Base-by-base conservation (phyloP, 2,113 vertebrate genomes). In the Malurus elegans region DNA sequence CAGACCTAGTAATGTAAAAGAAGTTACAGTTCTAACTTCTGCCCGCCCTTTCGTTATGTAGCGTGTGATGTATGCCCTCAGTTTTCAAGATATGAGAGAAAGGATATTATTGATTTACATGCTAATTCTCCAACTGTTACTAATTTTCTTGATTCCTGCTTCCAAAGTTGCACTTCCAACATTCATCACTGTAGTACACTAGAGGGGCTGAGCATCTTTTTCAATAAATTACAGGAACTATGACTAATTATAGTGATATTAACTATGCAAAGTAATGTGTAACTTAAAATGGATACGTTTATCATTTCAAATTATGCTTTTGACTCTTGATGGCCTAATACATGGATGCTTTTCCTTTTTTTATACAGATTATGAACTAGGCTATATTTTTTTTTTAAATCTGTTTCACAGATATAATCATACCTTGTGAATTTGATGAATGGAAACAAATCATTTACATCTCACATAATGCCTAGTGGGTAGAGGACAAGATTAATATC, bases 231-330 rank as follows among this genome's bases (percentile, higher is more conserved):
- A 98, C 96, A 97, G 97, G 97, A 98, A 98, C 98, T 98, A 98
- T 98, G 98, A 98, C 98, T 98, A 98, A 98, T 98, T 98, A 98
- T 97, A 97, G 96, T 97, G 98, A 98, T 98, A 98, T 98, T 98
- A 98, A 98, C 98, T 98, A 98, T 98, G 98, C 98, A 98, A 98
- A 98, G 97, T 98, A 97, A 98, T 97, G 96, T 98, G 97, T 97
- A 98, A 98, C 98, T 98, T 98, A 97, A 98, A 98, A 98, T 98
- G 98, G 97, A 97, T 97, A 96, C 38, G 97, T 98, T 98, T 98
- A 98, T 98, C 98, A 98, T 98, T 98, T 98, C 97, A 98, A 98
- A 98, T 98, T 97, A 98, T 72, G 94, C 93, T 96, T 98, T 98
- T 97, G 97, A 98, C 93, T 98, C 97, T 96, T 98, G 97, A 97